Evolutionary conservation across 2,888 invertebrate genomes (phyloP).

Genomic region (Pycnomerus fuliginosus): DNA sequence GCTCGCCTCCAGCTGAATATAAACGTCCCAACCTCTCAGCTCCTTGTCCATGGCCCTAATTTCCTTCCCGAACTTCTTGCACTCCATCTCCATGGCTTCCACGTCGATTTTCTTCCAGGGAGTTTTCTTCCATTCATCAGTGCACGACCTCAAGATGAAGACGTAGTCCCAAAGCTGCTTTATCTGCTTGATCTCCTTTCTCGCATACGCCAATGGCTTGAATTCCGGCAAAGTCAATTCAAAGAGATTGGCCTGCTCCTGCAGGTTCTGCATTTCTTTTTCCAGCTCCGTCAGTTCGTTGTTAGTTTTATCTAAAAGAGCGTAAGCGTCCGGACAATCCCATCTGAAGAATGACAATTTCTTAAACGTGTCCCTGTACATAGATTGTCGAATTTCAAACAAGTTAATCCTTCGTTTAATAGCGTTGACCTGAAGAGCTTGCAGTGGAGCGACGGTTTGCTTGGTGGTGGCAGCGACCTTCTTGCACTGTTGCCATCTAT

Average conservation of each 20-base stretch:
- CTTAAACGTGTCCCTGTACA: slow-evolving; percentile 76
- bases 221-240: slow-evolving; percentile 85
- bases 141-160: slow-evolving; percentile 73
- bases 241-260: slow-evolving; percentile 77
- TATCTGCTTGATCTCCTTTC: slow-evolving; percentile 72
- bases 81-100: slow-evolving; percentile 92
- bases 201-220: slow-evolving; percentile 70
- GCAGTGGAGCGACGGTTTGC: slow-evolving; percentile 83
- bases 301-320: slow-evolving; percentile 68
- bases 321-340: slow-evolving; percentile 67
- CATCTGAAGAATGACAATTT: slow-evolving; percentile 60
- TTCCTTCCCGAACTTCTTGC: slow-evolving; percentile 85
- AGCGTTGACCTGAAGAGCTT: slow-evolving; percentile 84
- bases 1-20: slow-evolving; percentile 72
- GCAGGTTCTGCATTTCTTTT: slow-evolving; percentile 63
- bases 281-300: slow-evolving; percentile 67
- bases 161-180: slow-evolving; percentile 92
- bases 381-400: slow-evolving; percentile 75
- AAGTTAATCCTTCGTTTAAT: slow-evolving; percentile 79
- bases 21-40: slow-evolving; percentile 77
- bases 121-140: slow-evolving; percentile 91
- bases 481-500: slow-evolving; percentile 83
- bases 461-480: slow-evolving; percentile 80
- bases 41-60: slow-evolving; percentile 78
- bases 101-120: slow-evolving; percentile 93